Evolutionary conservation across 1,140 invertebrate genomes (phyloP), one percentile per base, ranked within the genome.

Genomic region (Aphelinus certus): DNA sequence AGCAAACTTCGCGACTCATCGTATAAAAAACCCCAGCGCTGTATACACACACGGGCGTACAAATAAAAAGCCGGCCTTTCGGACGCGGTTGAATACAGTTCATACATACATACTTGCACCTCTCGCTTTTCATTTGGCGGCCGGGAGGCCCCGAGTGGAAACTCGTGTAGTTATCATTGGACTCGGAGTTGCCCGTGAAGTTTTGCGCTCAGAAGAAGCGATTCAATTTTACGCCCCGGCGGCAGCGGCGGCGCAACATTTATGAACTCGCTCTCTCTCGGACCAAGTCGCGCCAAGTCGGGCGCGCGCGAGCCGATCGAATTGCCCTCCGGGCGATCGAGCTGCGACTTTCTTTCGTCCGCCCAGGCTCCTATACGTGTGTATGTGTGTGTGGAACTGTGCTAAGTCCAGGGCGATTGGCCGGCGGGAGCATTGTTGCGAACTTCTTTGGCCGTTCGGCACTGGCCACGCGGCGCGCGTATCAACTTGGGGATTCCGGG

Each of bases 151-250:
- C 45, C 42, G 45, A 63, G 61, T 63, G 61, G 61, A 63, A 63
- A 48, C 46, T 63, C 61, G 61, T 63, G 61, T 63, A 63, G 61
- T 63, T 63, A 63, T 63, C 61, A 63, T 63, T 63, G 61, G 43
- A n/a, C 7, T 7, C 57, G 3, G 58, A n/a, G n/a, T 58, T 43
- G 58, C 45, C 58, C 58, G 10, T 64, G 43, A 49, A 64, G 46
- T 47, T 64, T 48, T 5, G 43, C 48, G 10, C 6, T 48, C 43
- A 64, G 46, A 46, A 48, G 47, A 43, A 64, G 48, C 45, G 42
- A 71, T 71, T 71, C 58, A 62, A 71, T 71, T 71, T 71, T 71
- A 45, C 68, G 49, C 4, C 5, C 49, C 43, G 60, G 70, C 1
- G 67, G 3, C 9, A 3, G 48, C 3, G 63, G 56, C 9, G 60